Conservation (phyloP, 2,888 invertebrate species). For the Latheticus oryzae region DNA sequence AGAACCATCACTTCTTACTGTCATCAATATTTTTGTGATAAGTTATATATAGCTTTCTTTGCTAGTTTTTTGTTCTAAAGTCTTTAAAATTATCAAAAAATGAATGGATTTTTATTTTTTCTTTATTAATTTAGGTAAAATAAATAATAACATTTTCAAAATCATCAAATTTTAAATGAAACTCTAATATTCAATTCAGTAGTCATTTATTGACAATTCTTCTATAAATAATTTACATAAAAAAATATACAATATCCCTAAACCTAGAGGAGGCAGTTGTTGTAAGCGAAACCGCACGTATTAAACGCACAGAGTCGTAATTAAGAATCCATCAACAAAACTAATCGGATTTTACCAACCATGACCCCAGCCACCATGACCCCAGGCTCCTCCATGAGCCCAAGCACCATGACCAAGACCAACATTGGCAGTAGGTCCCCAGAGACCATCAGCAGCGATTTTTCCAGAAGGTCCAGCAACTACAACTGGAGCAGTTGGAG, state of each 20-base stretch:
- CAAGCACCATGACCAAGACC: conserved; percentile 25
- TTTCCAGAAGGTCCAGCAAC: conserved; percentile 55
- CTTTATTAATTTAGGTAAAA: too few relatives aligned
- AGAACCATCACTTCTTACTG: too few relatives aligned
- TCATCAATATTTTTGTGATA: too few relatives aligned
- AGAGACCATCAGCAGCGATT: conserved; percentile 54
- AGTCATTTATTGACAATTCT: conserved; percentile 34
- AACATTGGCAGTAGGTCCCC: conserved; percentile 49
- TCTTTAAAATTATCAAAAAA: too few relatives aligned
- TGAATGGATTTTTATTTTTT: too few relatives aligned
- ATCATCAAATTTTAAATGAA: background rate
- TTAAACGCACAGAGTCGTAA: conserved; percentile 2
- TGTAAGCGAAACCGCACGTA: too few relatives aligned
- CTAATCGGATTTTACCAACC: conserved; percentile 23
- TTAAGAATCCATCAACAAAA: conserved; percentile 6
- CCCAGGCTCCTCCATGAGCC: conserved; percentile 2
- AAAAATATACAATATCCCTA: conserved; percentile 27
- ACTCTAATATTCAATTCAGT: background rate
- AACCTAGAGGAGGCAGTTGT: conserved; percentile 26
- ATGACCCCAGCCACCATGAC: conserved; percentile 7
- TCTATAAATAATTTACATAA: conserved; percentile 32
- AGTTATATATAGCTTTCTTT: too few relatives aligned
- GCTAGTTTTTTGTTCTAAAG: too few relatives aligned
- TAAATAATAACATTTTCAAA: background rate
- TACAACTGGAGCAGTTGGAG: conserved; percentile 54